phyloP scores from a whole-genome alignment of 1,140 invertebrate genomes.

The Sinonovacula constricta region DNA sequence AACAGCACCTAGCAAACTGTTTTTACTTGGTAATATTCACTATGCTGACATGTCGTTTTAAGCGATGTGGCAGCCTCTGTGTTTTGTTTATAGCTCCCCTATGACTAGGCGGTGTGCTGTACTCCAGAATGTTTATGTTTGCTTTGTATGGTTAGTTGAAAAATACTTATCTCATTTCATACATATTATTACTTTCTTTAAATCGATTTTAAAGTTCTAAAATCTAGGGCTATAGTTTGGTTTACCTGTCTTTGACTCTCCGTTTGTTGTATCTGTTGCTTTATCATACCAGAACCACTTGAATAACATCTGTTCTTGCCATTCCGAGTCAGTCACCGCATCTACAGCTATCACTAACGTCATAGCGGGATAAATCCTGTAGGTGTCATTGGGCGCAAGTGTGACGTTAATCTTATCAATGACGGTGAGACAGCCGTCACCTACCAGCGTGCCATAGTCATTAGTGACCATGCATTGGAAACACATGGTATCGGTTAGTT shows the following conservation, averaged over 20 bases:
- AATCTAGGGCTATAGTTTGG: no score
- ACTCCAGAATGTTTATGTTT: no score
- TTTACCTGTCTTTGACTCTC: background rate
- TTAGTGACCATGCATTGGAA: conserved; percentile 37
- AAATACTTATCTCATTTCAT: no score
- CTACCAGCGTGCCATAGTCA: conserved; percentile 7
- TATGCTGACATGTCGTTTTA: no score
- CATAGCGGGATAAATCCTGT: conserved; percentile 5
- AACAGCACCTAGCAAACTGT: no score
- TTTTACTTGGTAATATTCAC: no score
- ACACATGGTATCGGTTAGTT: conserved; percentile 1
- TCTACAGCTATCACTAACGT: background rate
- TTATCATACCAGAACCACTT: conserved; percentile 36
- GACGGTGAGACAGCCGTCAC: conserved; percentile 39
- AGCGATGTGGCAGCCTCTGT: no score
- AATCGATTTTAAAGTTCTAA: no score
- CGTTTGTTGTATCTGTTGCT: background rate
- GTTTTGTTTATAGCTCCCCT: no score
- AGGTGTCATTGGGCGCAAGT: conserved; percentile 14
- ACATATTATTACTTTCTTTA: no score
- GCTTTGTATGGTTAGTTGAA: no score
- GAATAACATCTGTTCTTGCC: conserved; percentile 13
- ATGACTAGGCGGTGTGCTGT: no score
- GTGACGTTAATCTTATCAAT: conserved; percentile 39
- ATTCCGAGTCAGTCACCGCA: conserved; percentile 9